A percentile compares a stretch with the other conserved stretches of the same genome.
phyloP scores from a whole-genome alignment of 2,888 invertebrate species.

The Microplitis deprimator region DNA sequence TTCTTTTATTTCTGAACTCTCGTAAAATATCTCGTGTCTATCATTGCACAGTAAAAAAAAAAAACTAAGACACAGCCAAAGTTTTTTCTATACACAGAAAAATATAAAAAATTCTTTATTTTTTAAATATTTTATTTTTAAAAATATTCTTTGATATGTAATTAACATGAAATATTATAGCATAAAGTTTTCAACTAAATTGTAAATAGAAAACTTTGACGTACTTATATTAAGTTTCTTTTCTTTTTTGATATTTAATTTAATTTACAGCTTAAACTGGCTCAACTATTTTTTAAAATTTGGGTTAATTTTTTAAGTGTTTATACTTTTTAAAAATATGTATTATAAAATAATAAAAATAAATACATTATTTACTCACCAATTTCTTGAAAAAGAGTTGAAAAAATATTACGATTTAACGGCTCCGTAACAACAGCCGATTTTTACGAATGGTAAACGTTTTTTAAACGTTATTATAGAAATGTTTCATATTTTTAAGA shows the following conservation, averaged over 20 bases:
- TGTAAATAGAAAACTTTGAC: too few relatives aligned
- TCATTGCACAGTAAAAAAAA: slow-evolving; percentile 34
- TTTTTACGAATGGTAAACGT: neutral
- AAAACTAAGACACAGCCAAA: neutral
- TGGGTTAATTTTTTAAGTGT: too few relatives aligned
- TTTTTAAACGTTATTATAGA: slow-evolving; percentile 1
- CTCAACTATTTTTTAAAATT: too few relatives aligned
- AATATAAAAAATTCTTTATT: too few relatives aligned
- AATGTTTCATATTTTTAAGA: slow-evolving; percentile 2
- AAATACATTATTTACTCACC: slow-evolving; percentile 23
- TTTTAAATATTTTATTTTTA: too few relatives aligned
- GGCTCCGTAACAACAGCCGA: slow-evolving; percentile 12
- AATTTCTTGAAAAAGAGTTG: slow-evolving; percentile 22
- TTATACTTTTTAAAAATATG: too few relatives aligned
- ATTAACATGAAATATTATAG: too few relatives aligned
- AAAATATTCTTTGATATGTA: too few relatives aligned
- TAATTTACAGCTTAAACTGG: too few relatives aligned
- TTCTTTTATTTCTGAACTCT: slow-evolving; percentile 46
- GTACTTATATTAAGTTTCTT: too few relatives aligned
- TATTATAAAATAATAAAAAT: neutral
- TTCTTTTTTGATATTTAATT: too few relatives aligned
- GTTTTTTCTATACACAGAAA: neutral
- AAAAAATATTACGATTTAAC: slow-evolving; percentile 11
- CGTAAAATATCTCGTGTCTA: slow-evolving; percentile 48
- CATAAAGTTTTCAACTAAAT: too few relatives aligned